Evolutionary conservation across 1,140 invertebrate genomes (phyloP).

Genomic region (Oryzaephilus surinamensis): DNA sequence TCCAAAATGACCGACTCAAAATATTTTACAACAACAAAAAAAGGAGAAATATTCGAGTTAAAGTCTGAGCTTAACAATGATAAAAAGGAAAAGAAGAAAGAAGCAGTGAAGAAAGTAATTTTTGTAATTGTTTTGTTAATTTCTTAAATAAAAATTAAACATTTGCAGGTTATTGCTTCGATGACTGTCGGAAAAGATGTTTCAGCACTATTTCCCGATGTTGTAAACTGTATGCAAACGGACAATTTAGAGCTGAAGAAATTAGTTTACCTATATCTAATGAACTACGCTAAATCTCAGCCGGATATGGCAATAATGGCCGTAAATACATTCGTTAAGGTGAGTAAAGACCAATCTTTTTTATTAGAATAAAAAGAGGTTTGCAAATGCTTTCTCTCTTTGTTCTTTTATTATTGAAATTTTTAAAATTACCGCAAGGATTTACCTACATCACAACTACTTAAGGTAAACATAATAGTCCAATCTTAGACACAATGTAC

Average conservation of each 20-base stretch:
- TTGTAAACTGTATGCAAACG: slow-evolving; percentile 99
- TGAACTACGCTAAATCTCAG: slow-evolving; percentile 99
- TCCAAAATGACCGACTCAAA: slow-evolving; percentile 94
- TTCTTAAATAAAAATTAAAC: slow-evolving; percentile 3
- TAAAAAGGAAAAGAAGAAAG: slow-evolving; percentile 99
- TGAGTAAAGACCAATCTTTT: slow-evolving; percentile 37
- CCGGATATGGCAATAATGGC: slow-evolving; percentile 99
- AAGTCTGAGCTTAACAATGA: slow-evolving; percentile 99
- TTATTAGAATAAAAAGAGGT: neutral
- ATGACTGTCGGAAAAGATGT: slow-evolving; percentile 99
- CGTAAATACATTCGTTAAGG: slow-evolving; percentile 99
- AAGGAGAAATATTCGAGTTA: slow-evolving; percentile 97
- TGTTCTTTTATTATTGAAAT: slow-evolving; percentile 10
- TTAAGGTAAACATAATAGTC: slow-evolving; percentile 43
- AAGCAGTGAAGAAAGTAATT: slow-evolving; percentile 95
- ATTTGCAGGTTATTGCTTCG: slow-evolving; percentile 86
- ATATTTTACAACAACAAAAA: slow-evolving; percentile 99
- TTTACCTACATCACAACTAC: slow-evolving; percentile 47
- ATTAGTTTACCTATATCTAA: slow-evolving; percentile 96
- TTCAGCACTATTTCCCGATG: slow-evolving; percentile 94
- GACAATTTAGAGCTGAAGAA: slow-evolving; percentile 99
- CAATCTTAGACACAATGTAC: neutral
- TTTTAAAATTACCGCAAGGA: slow-evolving; percentile 34
- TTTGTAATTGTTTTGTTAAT: slow-evolving; percentile 9
- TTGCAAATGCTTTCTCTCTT: slow-evolving; percentile 7